These are phyloP conservation scores for Catharus minimus DNA, from an alignment of 2,113 vertebrate genomes.

Conservation along the genomic window DNA sequence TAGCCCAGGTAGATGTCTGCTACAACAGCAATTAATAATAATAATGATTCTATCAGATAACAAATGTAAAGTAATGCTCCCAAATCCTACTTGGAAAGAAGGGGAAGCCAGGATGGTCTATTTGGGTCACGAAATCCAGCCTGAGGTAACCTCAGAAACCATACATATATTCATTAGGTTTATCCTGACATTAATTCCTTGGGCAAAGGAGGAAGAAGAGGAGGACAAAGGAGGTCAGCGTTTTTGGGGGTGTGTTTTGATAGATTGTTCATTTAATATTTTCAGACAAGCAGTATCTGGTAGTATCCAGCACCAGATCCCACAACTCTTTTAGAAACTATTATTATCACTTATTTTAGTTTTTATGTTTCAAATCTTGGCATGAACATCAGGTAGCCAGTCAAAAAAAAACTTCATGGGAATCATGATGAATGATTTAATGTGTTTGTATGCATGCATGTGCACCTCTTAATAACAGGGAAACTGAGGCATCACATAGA, in stretches of 20 bases:
- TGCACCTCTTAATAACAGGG: constrained; percentile 45
- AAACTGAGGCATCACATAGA: constrained; percentile 27
- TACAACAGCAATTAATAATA: neutral
- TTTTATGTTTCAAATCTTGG: neutral
- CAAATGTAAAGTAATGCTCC: neutral
- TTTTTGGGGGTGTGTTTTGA: neutral
- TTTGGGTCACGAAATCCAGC: neutral
- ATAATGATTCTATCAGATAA: neutral
- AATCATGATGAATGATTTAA: neutral
- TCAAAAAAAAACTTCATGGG: neutral
- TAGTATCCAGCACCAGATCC: neutral
- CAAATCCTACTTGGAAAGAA: neutral
- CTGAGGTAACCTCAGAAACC: neutral
- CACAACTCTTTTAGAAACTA: neutral
- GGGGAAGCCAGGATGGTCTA: neutral
- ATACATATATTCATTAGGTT: neutral
- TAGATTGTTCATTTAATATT: neutral
- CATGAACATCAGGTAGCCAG: neutral
- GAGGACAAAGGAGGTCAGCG: neutral
- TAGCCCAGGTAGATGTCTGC: neutral
- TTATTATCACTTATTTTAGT: neutral
- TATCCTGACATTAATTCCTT: neutral
- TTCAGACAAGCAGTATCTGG: neutral
- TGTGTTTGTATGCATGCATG: neutral
- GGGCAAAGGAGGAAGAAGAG: neutral